phyloP scores from a whole-genome alignment of 2,797 vertebrate species.

The Oreochromis mossambicus region DNA sequence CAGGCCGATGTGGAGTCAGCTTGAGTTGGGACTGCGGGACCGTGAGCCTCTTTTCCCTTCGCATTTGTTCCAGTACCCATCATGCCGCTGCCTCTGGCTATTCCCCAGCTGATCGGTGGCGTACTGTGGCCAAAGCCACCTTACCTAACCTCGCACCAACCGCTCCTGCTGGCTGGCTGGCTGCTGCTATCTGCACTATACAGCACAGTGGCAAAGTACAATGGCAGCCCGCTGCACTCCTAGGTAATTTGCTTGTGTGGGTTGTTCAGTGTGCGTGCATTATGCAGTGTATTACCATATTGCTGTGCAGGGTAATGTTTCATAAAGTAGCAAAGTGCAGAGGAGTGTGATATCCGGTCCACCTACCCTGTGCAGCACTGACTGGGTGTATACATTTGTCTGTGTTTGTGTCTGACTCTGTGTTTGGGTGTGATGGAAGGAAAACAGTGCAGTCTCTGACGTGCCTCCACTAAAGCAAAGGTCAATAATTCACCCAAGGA shows the following conservation, averaged over 20 bases:
- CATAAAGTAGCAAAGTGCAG: slow-evolving; percentile 20
- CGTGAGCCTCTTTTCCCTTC: slow-evolving; percentile 51
- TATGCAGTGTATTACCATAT: slow-evolving; percentile 46
- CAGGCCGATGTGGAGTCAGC: slow-evolving; percentile 37
- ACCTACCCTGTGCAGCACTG: not conserved
- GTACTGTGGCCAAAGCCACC: slow-evolving; percentile 8
- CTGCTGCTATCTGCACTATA: not conserved
- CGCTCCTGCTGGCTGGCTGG: not conserved
- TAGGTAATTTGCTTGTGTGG: slow-evolving; percentile 36
- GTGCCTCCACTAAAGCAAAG: not conserved
- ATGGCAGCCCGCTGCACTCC: slow-evolving; percentile 2
- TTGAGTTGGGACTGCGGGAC: slow-evolving; percentile 12
- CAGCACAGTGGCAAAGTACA: not conserved
- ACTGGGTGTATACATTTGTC: not conserved
- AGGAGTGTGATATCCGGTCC: slow-evolving; percentile 22
- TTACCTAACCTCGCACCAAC: slow-evolving; percentile 34
- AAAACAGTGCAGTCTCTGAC: not conserved
- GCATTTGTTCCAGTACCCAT: slow-evolving; percentile 51
- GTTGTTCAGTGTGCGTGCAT: slow-evolving; percentile 24
- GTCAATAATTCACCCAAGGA: slow-evolving; percentile 38
- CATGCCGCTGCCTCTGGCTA: slow-evolving; percentile 39
- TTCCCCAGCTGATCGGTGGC: slow-evolving; percentile 5
- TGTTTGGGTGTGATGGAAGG: not conserved
- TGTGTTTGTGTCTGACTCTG: not conserved
- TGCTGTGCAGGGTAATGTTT: slow-evolving; percentile 27